phyloP scores from a whole-genome alignment of 2,888 invertebrate genomes.

The Tolmerus cingulatus region DNA sequence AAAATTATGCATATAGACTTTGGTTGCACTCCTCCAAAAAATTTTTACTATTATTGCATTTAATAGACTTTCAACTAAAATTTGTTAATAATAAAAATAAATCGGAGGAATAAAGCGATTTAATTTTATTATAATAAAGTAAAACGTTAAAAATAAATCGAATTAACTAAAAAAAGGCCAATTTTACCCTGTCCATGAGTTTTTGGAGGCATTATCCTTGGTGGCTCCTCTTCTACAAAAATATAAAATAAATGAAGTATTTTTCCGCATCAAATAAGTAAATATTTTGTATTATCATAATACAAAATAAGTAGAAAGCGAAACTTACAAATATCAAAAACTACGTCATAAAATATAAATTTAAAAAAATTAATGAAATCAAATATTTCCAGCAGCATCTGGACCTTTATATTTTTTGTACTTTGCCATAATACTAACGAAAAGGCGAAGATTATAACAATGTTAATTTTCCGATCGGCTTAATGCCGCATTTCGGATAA shows the following conservation, averaged over 20 bases:
- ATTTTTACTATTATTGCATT: not conserved
- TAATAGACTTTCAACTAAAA: not conserved
- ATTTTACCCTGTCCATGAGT: conserved; percentile 44
- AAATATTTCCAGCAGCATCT: not conserved
- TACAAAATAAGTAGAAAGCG: not conserved
- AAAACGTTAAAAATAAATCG: conserved; percentile 8
- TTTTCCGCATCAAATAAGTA: not conserved
- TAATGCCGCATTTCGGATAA: conserved; percentile 18
- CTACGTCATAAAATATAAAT: not conserved
- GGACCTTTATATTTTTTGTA: not conserved
- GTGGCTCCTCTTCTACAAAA: not conserved
- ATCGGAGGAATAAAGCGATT: not conserved
- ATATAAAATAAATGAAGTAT: not conserved
- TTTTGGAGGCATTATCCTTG: conserved; percentile 25
- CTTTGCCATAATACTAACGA: not conserved
- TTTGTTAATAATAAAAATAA: not conserved
- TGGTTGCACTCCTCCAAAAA: not conserved
- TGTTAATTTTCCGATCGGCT: not conserved
- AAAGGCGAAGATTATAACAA: not conserved
- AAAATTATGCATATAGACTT: too few relatives aligned
- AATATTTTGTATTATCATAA: not conserved
- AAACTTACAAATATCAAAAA: not conserved
- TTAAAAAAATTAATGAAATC: not conserved
- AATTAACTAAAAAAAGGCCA: not conserved
- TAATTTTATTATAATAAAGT: not conserved